These are phyloP conservation scores for Strigops habroptila DNA, from an alignment of 2,113 vertebrate species.

Conservation along the genomic window DNA sequence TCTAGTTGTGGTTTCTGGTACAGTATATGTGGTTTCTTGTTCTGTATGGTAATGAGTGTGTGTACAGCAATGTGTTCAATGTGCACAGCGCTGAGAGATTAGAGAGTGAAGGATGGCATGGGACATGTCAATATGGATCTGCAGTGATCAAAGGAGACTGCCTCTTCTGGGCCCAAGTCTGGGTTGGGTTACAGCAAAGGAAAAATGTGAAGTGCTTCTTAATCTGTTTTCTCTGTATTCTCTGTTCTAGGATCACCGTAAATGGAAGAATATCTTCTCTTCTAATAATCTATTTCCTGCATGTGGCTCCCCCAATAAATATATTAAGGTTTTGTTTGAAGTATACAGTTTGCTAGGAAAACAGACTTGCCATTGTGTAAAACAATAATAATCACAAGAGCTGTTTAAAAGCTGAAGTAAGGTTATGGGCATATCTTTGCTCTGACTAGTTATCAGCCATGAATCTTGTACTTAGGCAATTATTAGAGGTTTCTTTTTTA, in stretches of 20 bases:
- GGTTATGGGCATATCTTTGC: constrained; percentile 9
- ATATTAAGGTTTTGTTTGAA: constrained; percentile 51
- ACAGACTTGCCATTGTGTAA: constrained; percentile 36
- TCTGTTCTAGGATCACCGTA: constrained; percentile 16
- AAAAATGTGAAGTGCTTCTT: constrained; percentile 65
- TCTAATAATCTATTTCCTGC: constrained; percentile 53
- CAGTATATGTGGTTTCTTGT: constrained; percentile 32
- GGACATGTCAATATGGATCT: constrained; percentile 70
- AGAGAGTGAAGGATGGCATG: constrained; percentile 65
- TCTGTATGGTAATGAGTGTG: constrained; percentile 38
- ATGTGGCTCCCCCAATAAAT: constrained; percentile 29
- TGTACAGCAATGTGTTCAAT: constrained; percentile 50
- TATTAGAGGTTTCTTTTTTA: constrained; percentile 45
- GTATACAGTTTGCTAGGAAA: neutral
- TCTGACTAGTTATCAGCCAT: constrained; percentile 56
- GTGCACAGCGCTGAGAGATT: constrained; percentile 59
- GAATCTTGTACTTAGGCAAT: constrained; percentile 59
- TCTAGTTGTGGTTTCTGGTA: constrained; percentile 51
- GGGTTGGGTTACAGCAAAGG: constrained; percentile 57
- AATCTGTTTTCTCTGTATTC: constrained; percentile 62
- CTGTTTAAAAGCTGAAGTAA: constrained; percentile 2
- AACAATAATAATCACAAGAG: neutral
- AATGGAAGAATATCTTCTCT: constrained; percentile 51
- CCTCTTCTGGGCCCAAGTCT: constrained; percentile 61
- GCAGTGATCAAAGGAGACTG: constrained; percentile 64